phyloP scores from a whole-genome alignment of 1,140 invertebrate genomes.

The Caenorhabditis brenneri region DNA sequence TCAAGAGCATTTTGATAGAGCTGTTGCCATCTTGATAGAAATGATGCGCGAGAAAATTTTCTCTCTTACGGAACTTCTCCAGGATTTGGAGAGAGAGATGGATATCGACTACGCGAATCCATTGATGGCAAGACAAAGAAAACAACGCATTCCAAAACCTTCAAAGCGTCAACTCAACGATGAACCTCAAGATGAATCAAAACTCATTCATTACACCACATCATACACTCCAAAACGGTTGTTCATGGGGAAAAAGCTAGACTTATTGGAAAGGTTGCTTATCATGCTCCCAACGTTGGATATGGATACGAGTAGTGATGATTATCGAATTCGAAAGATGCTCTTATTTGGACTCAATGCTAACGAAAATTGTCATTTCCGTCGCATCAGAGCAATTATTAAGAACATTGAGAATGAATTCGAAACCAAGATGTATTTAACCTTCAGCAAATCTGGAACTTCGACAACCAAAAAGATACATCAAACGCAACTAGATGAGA shows the following conservation, averaged over 20 bases:
- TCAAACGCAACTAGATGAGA: background rate
- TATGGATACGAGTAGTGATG: background rate
- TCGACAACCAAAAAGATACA: background rate
- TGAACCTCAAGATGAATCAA: background rate
- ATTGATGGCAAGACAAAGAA: background rate
- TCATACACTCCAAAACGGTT: background rate
- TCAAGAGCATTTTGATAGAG: background rate
- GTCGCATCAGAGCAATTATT: background rate
- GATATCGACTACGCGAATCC: background rate
- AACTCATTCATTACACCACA: background rate
- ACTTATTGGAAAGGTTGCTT: slow-evolving; percentile 10
- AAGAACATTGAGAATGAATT: background rate
- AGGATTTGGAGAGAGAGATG: background rate
- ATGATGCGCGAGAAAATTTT: background rate
- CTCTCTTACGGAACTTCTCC: background rate
- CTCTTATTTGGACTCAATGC: background rate
- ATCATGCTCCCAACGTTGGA: background rate
- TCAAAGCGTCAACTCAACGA: background rate
- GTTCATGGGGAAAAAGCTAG: slow-evolving; percentile 21
- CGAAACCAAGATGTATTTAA: background rate
- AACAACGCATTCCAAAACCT: background rate
- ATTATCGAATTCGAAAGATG: background rate
- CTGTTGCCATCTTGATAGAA: slow-evolving; percentile 6
- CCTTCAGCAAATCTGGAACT: background rate
- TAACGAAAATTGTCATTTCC: background rate